Evolutionary conservation across 2,797 vertebrate genomes (phyloP).

Genomic region (Gobio occitaniae): DNA sequence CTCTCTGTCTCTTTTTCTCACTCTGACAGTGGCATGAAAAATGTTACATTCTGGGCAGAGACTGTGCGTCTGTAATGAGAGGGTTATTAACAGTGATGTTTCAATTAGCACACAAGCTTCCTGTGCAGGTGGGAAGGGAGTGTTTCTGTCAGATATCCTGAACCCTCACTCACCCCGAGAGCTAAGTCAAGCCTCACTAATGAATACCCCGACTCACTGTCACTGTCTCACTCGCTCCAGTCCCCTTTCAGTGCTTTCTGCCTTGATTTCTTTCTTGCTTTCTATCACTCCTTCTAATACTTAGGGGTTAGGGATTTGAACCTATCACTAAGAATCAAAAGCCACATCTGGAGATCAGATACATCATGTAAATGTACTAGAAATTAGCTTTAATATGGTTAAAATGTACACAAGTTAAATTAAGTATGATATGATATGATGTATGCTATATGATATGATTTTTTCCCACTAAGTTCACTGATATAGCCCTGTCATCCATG

Average conservation of each 20-base stretch:
- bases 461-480: too few species aligned
- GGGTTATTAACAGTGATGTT: slow-evolving; percentile 59
- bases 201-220: slow-evolving; percentile 29
- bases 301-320: neutral
- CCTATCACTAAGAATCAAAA: neutral
- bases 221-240: slow-evolving; percentile 5
- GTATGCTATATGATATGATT: neutral
- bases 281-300: slow-evolving; percentile 4
- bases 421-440: neutral
- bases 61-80: slow-evolving; percentile 31
- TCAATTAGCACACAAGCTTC: slow-evolving; percentile 54
- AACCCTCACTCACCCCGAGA: slow-evolving; percentile 32
- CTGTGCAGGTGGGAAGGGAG: slow-evolving; percentile 34
- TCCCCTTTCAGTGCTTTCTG: neutral
- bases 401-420: neutral
- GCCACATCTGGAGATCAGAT: neutral
- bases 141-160: slow-evolving; percentile 39
- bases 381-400: neutral
- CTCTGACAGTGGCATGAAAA: slow-evolving; percentile 9
- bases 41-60: slow-evolving; percentile 27
- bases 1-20: slow-evolving; percentile 13
- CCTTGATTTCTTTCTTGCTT: slow-evolving; percentile 4
- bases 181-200: slow-evolving; percentile 36
- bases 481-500: too few species aligned
- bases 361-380: too few species aligned